These are phyloP conservation scores for Pampusana beccarii DNA, from an alignment of 2,113 vertebrate species.

Conservation along the genomic window DNA sequence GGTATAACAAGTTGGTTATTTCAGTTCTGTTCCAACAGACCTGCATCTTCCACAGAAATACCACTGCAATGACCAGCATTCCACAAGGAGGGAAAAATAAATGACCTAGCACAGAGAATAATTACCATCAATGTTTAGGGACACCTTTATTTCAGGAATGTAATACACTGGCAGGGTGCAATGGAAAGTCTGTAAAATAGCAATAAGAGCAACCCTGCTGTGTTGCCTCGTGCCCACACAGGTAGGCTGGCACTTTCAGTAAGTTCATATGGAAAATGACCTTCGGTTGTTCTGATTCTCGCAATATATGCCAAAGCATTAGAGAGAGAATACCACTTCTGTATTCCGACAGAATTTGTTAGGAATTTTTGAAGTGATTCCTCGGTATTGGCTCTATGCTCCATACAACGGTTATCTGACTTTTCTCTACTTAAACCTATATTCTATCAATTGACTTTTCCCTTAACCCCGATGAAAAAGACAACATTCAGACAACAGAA, in stretches of 20 bases:
- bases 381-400: background rate
- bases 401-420: background rate
- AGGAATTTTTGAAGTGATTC: background rate
- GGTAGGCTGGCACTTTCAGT: background rate
- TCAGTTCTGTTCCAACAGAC: background rate
- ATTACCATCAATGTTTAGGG: background rate
- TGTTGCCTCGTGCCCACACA: background rate
- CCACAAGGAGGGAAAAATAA: background rate
- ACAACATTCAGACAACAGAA: background rate
- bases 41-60: background rate
- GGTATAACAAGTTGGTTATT: background rate
- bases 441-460: background rate
- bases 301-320: background rate
- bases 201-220: background rate
- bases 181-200: background rate
- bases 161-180: background rate
- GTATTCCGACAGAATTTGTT: background rate
- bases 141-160: background rate
- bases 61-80: background rate
- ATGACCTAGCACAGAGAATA: background rate
- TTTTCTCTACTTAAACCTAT: background rate
- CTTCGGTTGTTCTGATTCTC: background rate
- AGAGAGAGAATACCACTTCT: background rate
- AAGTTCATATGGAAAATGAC: background rate
- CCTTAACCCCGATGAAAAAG: background rate